Evolutionary conservation across 1,140 invertebrate species (phyloP).

Genomic region (Drosophila ambigua): DNA sequence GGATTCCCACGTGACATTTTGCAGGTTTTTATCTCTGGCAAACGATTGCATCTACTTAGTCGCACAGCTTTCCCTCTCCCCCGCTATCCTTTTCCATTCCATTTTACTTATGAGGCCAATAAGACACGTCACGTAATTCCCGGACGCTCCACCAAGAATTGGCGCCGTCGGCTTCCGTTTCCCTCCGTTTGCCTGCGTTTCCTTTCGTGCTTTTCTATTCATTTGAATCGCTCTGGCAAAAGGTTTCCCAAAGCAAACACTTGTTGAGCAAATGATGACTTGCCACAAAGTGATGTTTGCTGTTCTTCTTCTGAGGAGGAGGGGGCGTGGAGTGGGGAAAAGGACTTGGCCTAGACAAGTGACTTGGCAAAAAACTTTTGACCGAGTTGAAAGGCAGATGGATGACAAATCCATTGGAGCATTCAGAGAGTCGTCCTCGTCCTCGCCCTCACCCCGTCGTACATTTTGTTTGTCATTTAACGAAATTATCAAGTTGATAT

Average conservation of each 20-base stretch:
- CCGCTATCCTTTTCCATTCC: background rate
- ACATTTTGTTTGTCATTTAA: constrained; percentile 72
- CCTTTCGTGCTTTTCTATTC: constrained; percentile 31
- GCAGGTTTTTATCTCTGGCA: constrained; percentile 46
- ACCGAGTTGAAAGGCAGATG: constrained; percentile 24
- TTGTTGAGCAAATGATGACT: constrained; percentile 78
- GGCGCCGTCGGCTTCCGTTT: background rate
- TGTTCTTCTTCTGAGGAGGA: constrained; percentile 35
- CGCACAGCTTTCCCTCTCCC: background rate
- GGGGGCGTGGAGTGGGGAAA: background rate
- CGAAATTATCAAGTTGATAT: constrained; percentile 76
- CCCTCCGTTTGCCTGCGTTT: constrained; percentile 14
- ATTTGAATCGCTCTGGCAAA: constrained; percentile 52
- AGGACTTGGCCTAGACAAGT: constrained; percentile 32
- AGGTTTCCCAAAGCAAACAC: constrained; percentile 73
- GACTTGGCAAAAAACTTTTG: constrained; percentile 51
- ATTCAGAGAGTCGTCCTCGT: constrained; percentile 16
- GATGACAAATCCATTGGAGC: constrained; percentile 27
- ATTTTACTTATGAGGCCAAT: constrained; percentile 71
- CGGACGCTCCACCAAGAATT: background rate
- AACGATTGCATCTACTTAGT: constrained; percentile 21
- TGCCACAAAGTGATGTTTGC: constrained; percentile 78
- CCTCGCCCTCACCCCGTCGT: too few species aligned
- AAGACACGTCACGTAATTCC: constrained; percentile 76
- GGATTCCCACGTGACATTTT: constrained; percentile 76